Conservation (phyloP, 2,888 invertebrate species). For the Tipula vernalis region DNA sequence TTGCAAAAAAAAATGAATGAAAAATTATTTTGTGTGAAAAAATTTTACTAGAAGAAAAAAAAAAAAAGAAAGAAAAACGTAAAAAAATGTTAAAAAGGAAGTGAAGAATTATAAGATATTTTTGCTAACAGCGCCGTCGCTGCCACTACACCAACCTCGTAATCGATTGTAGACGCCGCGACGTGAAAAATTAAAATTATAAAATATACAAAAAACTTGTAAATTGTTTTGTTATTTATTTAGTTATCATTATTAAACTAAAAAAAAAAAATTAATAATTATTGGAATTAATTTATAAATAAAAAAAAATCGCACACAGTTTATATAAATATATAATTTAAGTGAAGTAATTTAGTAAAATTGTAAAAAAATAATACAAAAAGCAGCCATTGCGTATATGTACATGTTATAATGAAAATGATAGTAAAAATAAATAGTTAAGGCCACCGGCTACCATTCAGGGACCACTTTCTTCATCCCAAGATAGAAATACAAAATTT, state of each 20-base stretch:
- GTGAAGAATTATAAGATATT: conserved; percentile 6
- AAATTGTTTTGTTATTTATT: not conserved
- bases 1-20: not conserved
- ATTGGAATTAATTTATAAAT: not conserved
- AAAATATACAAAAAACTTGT: not conserved
- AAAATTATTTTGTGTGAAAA: conserved; percentile 4
- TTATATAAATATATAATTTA: not conserved
- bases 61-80: not conserved
- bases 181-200: conserved; percentile 12
- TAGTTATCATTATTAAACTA: not conserved
- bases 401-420: not conserved
- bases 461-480: not conserved
- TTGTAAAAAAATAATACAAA: not conserved
- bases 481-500: not conserved
- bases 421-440: not conserved
- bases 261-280: not conserved
- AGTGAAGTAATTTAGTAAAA: not conserved
- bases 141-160: conserved; percentile 14
- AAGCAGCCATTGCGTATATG: not conserved
- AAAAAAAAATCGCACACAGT: not conserved
- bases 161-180: conserved; percentile 20
- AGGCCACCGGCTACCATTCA: not conserved
- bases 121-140: conserved; percentile 14
- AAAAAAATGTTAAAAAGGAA: conserved; percentile 6
- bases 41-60: conserved; percentile 1